Conservation (phyloP, 2,888 invertebrate species). For the Mimachlamys varia region DNA sequence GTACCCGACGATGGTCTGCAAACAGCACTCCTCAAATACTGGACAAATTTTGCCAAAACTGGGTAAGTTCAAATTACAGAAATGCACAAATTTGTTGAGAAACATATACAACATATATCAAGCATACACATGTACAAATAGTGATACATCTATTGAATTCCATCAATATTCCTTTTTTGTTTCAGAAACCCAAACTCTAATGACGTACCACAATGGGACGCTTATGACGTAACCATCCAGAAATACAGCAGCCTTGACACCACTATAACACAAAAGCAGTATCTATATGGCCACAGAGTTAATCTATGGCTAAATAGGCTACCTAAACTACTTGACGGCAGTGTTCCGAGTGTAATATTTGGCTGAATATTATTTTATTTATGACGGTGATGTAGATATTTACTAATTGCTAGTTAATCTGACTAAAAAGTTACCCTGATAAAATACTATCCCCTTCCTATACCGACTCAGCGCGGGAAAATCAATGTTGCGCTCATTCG, state of each 20-base stretch:
- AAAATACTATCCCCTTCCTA: neutral
- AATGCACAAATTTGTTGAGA: neutral
- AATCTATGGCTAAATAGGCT: neutral
- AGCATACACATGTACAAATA: neutral
- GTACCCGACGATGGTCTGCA: neutral
- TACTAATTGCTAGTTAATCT: too few relatives aligned
- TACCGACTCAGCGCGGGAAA: too few relatives aligned
- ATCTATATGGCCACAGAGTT: neutral
- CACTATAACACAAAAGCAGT: neutral
- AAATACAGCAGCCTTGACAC: neutral
- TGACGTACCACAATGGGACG: neutral
- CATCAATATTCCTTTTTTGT: neutral
- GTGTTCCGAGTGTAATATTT: neutral
- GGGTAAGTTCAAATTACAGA: neutral
- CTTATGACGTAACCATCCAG: neutral
- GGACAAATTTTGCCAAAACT: conserved; percentile 7
- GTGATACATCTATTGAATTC: neutral
- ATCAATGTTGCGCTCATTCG: too few relatives aligned
- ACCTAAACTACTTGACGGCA: neutral
- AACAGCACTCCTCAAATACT: neutral
- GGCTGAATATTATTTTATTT: neutral
- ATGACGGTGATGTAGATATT: too few relatives aligned
- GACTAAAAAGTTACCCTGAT: too few relatives aligned
- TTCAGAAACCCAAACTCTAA: neutral
- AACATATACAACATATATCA: too few relatives aligned